phyloP scores from a whole-genome alignment of 1,140 invertebrate species.

The Penaeus indicus region DNA sequence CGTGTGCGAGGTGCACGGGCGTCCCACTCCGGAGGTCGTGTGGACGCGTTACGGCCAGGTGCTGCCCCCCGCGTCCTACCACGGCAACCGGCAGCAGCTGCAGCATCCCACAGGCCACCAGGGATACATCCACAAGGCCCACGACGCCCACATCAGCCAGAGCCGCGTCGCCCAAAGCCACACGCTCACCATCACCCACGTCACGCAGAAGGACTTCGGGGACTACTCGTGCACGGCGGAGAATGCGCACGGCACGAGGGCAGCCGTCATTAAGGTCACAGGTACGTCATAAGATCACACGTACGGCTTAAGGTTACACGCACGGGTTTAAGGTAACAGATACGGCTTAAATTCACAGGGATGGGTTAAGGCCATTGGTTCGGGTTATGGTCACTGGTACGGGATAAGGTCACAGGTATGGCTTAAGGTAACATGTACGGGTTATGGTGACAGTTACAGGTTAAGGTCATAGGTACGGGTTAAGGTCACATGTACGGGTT shows the following conservation, averaged over 20 bases:
- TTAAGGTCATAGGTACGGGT: no score
- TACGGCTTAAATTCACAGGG: not conserved
- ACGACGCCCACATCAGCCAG: conserved; percentile 22
- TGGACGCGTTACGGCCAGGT: conserved; percentile 35
- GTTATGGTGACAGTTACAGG: no score
- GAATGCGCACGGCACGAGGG: conserved; percentile 77
- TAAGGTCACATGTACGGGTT: no score
- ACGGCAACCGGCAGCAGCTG: no score
- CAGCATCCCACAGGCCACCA: no score
- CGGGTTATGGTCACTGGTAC: no score
- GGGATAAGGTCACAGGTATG: no score
- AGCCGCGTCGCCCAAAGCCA: conserved; percentile 72
- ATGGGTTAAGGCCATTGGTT: no score
- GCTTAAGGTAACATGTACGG: not conserved
- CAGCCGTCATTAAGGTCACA: conserved; percentile 45
- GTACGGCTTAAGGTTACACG: no score
- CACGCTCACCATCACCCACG: conserved; percentile 79
- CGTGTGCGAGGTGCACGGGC: conserved; percentile 43
- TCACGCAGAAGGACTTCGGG: conserved; percentile 80
- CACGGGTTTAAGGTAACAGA: no score
- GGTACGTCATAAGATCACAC: not conserved
- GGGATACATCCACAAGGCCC: no score
- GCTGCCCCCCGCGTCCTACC: not conserved
- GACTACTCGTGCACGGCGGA: conserved; percentile 83
- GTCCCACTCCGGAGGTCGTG: conserved; percentile 21